Conservation (phyloP, 2,888 invertebrate species). For the Erannis defoliaria region DNA sequence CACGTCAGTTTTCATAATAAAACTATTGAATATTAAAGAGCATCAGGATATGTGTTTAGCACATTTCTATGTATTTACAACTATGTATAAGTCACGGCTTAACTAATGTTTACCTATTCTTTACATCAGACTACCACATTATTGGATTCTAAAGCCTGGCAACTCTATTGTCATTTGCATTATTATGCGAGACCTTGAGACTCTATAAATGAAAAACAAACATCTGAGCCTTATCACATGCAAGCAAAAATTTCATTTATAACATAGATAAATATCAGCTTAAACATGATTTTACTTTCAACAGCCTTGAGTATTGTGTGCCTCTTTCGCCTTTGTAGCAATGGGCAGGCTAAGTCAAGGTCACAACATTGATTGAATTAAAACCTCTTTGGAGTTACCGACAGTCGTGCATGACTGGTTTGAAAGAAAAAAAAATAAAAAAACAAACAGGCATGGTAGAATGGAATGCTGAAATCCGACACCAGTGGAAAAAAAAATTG, state of each 20-base stretch:
- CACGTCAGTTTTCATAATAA: too few relatives aligned
- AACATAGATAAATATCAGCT: slow-evolving; percentile 20
- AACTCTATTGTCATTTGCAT: slow-evolving; percentile 17
- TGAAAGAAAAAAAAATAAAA: slow-evolving; percentile 1
- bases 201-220: slow-evolving; percentile 29
- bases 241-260: slow-evolving; percentile 10
- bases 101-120: slow-evolving; percentile 3
- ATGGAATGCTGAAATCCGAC: slow-evolving; percentile 40
- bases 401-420: not conserved
- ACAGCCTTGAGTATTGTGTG: slow-evolving; percentile 20
- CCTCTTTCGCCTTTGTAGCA: not conserved
- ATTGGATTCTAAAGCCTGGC: slow-evolving; percentile 39
- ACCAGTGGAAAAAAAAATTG: slow-evolving; percentile 41
- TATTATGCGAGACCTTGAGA: slow-evolving; percentile 34
- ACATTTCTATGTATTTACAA: too few relatives aligned
- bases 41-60: too few relatives aligned
- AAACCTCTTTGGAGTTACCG: slow-evolving; percentile 12
- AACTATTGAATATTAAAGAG: too few relatives aligned
- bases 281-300: slow-evolving; percentile 28
- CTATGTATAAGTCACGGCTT: not conserved
- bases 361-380: slow-evolving; percentile 32
- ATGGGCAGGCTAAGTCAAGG: slow-evolving; percentile 25
- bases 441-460: slow-evolving; percentile 16
- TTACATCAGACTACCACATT: slow-evolving; percentile 8
- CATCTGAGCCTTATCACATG: slow-evolving; percentile 15